These are phyloP conservation scores for Nomada hirtipes DNA, from an alignment of 2,888 invertebrate genomes.

Conservation along the genomic window DNA sequence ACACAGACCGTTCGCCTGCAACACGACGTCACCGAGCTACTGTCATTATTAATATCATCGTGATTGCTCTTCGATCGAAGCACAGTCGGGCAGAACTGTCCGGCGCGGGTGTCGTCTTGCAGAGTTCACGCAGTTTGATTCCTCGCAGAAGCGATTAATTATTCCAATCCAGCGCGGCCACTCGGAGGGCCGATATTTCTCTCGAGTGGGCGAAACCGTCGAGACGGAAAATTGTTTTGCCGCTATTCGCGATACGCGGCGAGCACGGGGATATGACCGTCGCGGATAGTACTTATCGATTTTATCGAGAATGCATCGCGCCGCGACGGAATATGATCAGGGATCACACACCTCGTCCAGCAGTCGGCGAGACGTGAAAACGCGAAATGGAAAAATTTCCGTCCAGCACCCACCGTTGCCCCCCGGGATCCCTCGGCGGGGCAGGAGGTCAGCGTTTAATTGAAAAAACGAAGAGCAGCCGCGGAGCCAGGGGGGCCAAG, in stretches of 20 bases:
- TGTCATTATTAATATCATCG: no score
- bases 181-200: slow-evolving; percentile 66
- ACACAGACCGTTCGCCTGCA: no score
- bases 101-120: slow-evolving; percentile 15
- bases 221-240: slow-evolving; percentile 73
- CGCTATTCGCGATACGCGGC: slow-evolving; percentile 59
- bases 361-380: slow-evolving; percentile 68
- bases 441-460: slow-evolving; percentile 66
- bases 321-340: slow-evolving; percentile 50
- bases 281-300: slow-evolving; percentile 72
- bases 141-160: slow-evolving; percentile 61
- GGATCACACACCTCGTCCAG: slow-evolving; percentile 57
- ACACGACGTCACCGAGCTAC: no score
- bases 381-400: slow-evolving; percentile 69
- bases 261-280: slow-evolving; percentile 57
- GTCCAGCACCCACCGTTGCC: slow-evolving; percentile 17
- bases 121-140: slow-evolving; percentile 23
- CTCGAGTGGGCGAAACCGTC: slow-evolving; percentile 67
- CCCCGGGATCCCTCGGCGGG: background rate
- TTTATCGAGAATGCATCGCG: slow-evolving; percentile 69
- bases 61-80: slow-evolving; percentile 3
- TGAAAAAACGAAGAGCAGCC: slow-evolving; percentile 49
- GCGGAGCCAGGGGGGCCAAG: background rate
- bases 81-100: slow-evolving; percentile 11
- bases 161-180: slow-evolving; percentile 57